Evolutionary conservation across 2,797 vertebrate species (phyloP), one percentile per base, ranked within the genome.

Genomic region (Crypturellus tataupa): DNA sequence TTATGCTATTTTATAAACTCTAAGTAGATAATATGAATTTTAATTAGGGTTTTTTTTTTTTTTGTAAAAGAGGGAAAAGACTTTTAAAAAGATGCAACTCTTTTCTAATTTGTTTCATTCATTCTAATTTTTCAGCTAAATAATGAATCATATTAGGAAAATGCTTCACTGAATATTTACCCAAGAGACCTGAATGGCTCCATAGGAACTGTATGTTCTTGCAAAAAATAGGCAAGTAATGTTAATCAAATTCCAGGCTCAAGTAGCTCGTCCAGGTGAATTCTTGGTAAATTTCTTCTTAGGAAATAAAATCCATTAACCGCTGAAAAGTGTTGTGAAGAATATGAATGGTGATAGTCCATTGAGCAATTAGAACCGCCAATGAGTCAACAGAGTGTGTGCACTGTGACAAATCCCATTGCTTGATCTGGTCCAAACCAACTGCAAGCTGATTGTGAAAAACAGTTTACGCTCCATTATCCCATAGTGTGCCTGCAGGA

Each of bases 51-150:
- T 1, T 1, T 58, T 76, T 1, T 1, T 58, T 76, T 77, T 93
- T 37, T n/a, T 72, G 17, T 75, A 78, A 70, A 67, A 73, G 67
- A 87, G 8, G 46, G 6, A 80, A 87, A 89, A 80, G 4, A 78
- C 5, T 80, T 91, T 55, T 1, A 20, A 77, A 80, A 71, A 42
- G 11, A 85, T 8, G 19, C 62, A 85, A 84, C 37, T 92, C 81
- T 94, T 87, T 51, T 67, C 84, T 96, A 90, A 95, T 96, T 96
- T 91, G 75, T 95, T 97, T 87, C 89, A 49, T 70, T 76, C 62
- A 12, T 96, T 95, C 70, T 93, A 56, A 92, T 94, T 87, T 95
- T 77, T 91, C 72, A 93, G 29, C 27, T 67, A 96, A 97, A 94
- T 94, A 94, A 89, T 87, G 72, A 95, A 75, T 12, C 60, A 47